These are phyloP conservation scores for Linepithema humile DNA, from an alignment of 1,140 invertebrate genomes.

Conservation along the genomic window DNA sequence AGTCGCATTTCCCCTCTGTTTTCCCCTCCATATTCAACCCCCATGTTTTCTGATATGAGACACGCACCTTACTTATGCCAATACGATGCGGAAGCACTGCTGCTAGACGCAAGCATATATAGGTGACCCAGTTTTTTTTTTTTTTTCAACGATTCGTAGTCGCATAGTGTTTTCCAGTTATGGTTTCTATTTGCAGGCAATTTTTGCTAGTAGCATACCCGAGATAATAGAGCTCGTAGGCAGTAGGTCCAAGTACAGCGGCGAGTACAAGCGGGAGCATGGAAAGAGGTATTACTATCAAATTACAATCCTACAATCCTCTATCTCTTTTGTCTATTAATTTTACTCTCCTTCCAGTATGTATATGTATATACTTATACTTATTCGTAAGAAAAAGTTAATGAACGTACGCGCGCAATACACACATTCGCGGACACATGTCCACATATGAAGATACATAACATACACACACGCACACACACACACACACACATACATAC, in stretches of 20 bases:
- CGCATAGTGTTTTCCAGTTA: slow-evolving; percentile 78
- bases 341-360: slow-evolving; percentile 63
- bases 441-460: background rate
- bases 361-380: slow-evolving; percentile 62
- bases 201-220: slow-evolving; percentile 99
- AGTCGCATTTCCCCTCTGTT: background rate
- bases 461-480: slow-evolving; percentile 9
- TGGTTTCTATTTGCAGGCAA: slow-evolving; percentile 91
- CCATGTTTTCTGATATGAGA: slow-evolving; percentile 14
- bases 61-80: slow-evolving; percentile 42
- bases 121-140: slow-evolving; percentile 73
- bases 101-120: slow-evolving; percentile 69
- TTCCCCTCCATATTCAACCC: background rate
- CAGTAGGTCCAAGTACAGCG: slow-evolving; percentile 98
- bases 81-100: slow-evolving; percentile 44
- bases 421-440: background rate
- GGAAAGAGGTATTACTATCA: slow-evolving; percentile 94
- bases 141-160: slow-evolving; percentile 69
- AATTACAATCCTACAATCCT: slow-evolving; percentile 72
- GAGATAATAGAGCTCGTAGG: slow-evolving; percentile 99
- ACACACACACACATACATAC: background rate
- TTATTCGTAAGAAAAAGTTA: slow-evolving; percentile 32
- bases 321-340: slow-evolving; percentile 64
- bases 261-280: slow-evolving; percentile 98
- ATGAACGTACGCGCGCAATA: slow-evolving; percentile 35